Evolutionary conservation across 2,113 vertebrate genomes (phyloP), one percentile per base, ranked within the genome.

Genomic region (Sardina pilchardus): DNA sequence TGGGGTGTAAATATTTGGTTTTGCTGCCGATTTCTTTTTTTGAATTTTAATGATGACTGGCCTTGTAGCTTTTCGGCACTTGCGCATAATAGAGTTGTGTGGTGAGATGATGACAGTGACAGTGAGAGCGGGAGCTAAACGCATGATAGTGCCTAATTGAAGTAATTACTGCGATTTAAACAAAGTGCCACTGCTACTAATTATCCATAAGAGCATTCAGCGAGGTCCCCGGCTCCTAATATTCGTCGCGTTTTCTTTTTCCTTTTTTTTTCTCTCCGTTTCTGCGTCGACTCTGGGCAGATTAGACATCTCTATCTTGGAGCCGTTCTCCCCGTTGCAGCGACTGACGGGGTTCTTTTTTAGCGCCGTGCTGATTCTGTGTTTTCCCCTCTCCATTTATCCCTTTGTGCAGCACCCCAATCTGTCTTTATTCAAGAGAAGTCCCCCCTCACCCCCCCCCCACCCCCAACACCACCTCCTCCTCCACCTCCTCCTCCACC

Each of bases 131-230:
- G 63, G 10, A 71, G 10, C 63, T 34, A 19, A 53, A 53, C 50
- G 17, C 50, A 53, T 53, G 50, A 53, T 53, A 53, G 16, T 53
- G 16, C 14, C 50, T 53, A 71, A 71, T 71, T 71, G 9, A 71
- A 71, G 63, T 14, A 71, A 71, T 71, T 71, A 63, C 56, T 63
- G 56, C 26, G 63, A 71, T 71, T 71, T 71, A 71, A 71, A 71
- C 63, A 30, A 53, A 71, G 63, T 71, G 63, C 8, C 26, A 12
- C 26, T 71, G 63, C 63, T 71, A 12, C 63, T 71, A 71, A 30
- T 71, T 71, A 12, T 71, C 63, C 7, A 34, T 71, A 71, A 34
- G 26, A 30, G 63, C 9, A 21, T 26, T 63, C 50, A 17, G 17
- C 1, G 50, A 17, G 50, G 50, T 53, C 14, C 2, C 50, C 3